A percentile compares a stretch with the other conserved stretches of the same genome.
These are phyloP conservation scores for Drosophila elegans DNA, from an alignment of 1,140 invertebrate species.

Conservation along the genomic window DNA sequence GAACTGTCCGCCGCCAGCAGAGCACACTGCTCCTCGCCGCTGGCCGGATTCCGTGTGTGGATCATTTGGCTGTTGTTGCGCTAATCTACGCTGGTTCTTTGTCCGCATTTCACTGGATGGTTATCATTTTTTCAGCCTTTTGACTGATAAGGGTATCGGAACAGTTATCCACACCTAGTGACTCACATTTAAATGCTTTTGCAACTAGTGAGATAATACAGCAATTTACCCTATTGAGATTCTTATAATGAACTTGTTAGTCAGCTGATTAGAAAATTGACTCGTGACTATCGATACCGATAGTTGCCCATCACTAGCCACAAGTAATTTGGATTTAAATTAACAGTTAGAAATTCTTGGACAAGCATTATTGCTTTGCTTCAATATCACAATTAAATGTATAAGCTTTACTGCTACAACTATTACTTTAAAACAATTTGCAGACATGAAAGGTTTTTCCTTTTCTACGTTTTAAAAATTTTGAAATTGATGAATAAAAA, in stretches of 20 bases:
- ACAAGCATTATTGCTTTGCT: no score
- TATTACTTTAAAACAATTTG: no score
- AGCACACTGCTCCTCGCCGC: conserved; percentile 43
- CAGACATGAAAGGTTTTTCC: no score
- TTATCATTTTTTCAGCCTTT: not conserved
- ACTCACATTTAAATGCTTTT: not conserved
- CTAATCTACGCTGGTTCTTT: not conserved
- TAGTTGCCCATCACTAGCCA: not conserved
- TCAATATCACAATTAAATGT: no score
- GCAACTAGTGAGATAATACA: not conserved
- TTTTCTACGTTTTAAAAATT: no score
- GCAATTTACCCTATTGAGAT: not conserved
- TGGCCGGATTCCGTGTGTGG: conserved; percentile 2
- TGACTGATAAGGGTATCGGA: not conserved
- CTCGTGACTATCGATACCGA: conserved; percentile 4
- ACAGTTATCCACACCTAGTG: not conserved
- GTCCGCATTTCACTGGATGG: not conserved
- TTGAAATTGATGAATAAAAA: no score
- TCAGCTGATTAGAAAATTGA: conserved; percentile 3
- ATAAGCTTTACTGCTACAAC: no score
- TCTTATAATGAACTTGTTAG: not conserved
- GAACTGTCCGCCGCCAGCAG: conserved; percentile 34
- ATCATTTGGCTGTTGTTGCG: not conserved
- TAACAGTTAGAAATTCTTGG: not conserved
- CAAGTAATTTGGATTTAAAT: not conserved